Evolutionary conservation across 1,140 invertebrate genomes (phyloP).

Genomic region (Musca domestica): DNA sequence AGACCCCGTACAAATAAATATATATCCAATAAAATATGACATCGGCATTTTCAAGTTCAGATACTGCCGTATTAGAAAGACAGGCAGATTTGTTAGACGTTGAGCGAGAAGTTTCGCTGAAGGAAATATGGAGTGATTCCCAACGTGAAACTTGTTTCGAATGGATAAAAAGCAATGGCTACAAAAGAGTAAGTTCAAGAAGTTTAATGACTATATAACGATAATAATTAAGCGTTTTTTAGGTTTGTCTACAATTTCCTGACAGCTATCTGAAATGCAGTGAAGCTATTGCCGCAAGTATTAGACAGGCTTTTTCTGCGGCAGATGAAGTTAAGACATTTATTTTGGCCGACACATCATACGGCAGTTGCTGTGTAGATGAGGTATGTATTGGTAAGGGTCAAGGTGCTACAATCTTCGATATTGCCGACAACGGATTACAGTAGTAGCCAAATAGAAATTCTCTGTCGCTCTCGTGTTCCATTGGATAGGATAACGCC

Average conservation of each 20-base stretch:
- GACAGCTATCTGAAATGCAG: conserved; percentile 75
- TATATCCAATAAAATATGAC: conserved; percentile 15
- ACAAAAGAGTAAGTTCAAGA: conserved; percentile 61
- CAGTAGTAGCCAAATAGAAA: too few species aligned
- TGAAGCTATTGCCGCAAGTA: conserved; percentile 62
- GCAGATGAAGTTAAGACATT: conserved; percentile 61
- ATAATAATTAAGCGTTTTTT: conserved; percentile 28
- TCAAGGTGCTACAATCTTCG: too few species aligned
- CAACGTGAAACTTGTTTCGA: conserved; percentile 59
- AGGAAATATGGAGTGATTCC: conserved; percentile 52
- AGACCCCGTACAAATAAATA: too few species aligned
- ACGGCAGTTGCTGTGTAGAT: conserved; percentile 94
- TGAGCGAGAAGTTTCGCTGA: conserved; percentile 29
- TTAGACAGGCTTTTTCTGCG: conserved; percentile 57
- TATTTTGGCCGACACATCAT: conserved; percentile 89
- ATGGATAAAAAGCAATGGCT: conserved; percentile 69
- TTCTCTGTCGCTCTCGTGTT: too few species aligned
- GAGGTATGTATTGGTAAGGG: conserved; percentile 59
- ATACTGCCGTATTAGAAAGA: conserved; percentile 41
- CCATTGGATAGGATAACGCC: too few species aligned
- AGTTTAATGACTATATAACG: too few species aligned
- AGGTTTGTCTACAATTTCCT: conserved; percentile 91
- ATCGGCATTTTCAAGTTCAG: conserved; percentile 41
- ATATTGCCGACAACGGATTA: too few species aligned
- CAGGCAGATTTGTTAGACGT: conserved; percentile 31